These are phyloP conservation scores for Pristionchus entomophagus DNA, from an alignment of 2,888 invertebrate species.

Conservation along the genomic window DNA sequence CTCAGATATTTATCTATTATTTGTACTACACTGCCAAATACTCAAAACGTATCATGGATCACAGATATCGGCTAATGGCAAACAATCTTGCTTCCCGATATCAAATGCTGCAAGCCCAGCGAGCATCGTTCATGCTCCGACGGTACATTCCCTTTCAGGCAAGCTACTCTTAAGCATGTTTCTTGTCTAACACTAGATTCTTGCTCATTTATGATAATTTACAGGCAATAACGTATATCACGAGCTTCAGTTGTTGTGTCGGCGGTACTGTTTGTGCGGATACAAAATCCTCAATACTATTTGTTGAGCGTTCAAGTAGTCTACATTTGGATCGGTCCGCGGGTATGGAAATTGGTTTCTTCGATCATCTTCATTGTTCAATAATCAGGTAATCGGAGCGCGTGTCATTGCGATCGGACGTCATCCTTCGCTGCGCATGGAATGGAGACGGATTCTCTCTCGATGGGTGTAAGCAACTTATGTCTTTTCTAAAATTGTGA, in stretches of 20 bases:
- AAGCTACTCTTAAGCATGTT: too few relatives aligned
- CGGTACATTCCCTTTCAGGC: constrained; percentile 5
- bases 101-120: background rate
- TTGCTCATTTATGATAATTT: too few relatives aligned
- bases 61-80: background rate
- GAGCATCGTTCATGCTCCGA: background rate
- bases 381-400: background rate
- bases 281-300: background rate
- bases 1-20: background rate
- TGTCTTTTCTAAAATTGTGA: too few relatives aligned
- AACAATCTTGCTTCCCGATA: background rate
- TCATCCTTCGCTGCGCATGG: background rate
- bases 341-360: background rate
- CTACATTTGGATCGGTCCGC: background rate
- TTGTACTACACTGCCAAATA: background rate
- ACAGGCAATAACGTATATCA: background rate
- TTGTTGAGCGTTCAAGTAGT: background rate
- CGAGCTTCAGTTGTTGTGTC: background rate
- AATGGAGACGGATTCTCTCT: background rate
- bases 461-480: background rate
- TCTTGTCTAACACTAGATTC: too few relatives aligned
- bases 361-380: too few relatives aligned
- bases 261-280: background rate
- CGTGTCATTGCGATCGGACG: background rate
- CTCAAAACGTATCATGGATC: background rate